A percentile compares a stretch with the other conserved stretches of the same genome.
Conservation (phyloP, 2,113 vertebrate species). For the Calyptommatus sinebrachiatus region DNA sequence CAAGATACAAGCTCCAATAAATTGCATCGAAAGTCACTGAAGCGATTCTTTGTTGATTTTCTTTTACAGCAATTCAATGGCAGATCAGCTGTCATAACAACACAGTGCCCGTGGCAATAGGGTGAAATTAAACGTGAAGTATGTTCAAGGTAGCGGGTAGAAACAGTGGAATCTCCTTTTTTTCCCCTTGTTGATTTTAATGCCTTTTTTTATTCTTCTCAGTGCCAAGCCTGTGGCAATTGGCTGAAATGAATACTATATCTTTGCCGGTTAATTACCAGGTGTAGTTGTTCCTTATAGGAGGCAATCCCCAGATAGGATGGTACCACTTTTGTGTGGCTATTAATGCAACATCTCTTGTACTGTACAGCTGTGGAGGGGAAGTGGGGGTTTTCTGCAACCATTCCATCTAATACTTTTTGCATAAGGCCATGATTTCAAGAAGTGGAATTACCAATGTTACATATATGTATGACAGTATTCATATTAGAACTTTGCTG, state of each 20-base stretch:
- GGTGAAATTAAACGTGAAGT: constrained; percentile 64
- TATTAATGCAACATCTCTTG: too few species aligned
- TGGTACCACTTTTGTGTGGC: too few species aligned
- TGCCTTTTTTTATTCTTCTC: constrained; percentile 3
- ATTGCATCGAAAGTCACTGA: constrained; percentile 44
- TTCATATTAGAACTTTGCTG: constrained; percentile 35
- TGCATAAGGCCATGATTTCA: constrained; percentile 5
- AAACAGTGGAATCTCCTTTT: constrained; percentile 55
- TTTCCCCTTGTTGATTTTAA: constrained; percentile 24
- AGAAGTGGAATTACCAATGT: too few species aligned
- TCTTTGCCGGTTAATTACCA: constrained; percentile 49
- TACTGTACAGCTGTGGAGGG: neutral
- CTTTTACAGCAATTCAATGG: constrained; percentile 57
- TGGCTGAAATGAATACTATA: constrained; percentile 15
- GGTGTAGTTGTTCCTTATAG: constrained; percentile 23
- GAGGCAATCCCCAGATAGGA: too few species aligned
- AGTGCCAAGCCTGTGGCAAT: constrained; percentile 32
- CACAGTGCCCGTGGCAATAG: constrained; percentile 46
- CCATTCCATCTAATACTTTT: neutral
- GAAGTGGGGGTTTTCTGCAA: constrained; percentile 10
- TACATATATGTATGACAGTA: too few species aligned
- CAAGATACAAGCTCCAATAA: constrained; percentile 53
- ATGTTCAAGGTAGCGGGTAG: constrained; percentile 56
- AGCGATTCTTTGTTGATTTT: constrained; percentile 63
- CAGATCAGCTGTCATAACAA: constrained; percentile 56